Evolutionary conservation across 2,797 vertebrate species (phyloP), one percentile per base, ranked within the genome.

Genomic region (Linurgus olivaceus): DNA sequence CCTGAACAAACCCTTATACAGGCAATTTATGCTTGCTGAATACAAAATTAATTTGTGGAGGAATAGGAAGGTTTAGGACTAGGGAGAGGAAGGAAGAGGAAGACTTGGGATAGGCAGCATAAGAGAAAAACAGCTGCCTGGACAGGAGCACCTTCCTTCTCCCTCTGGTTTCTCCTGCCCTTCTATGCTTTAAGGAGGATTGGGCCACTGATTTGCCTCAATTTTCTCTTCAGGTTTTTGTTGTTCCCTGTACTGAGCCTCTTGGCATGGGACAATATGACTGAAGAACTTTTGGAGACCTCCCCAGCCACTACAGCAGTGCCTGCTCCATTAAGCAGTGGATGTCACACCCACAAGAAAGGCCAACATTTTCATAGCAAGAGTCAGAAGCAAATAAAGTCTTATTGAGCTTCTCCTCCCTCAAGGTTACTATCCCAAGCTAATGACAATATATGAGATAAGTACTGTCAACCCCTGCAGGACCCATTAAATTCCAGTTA

Each of bases 401-500:
- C 72, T 66, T 63, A 74, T 93, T 87, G 90, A 72, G 51, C 37
- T 90, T 78, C 42, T 94, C 81, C 51, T 90, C 79, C 86, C 83
- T 90, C 83, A 94, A 94, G 89, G 93, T 90, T 82, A 79, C 62
- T 37, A 4, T 48, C 52, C 80, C 65, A 67, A 70, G 19, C 10
- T 94, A 96, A 90, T 74, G 58, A 87, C 47, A 86, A 81, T 77
- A 51, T 57, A 88, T 24, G 58, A 88, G 45, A 67, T 26, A 15
- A 83, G 66, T 88, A 73, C 38, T 74, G 58, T 75, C 88, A 92
- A 18, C 35, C 33, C 84, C 76, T 35, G 19, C 70, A 88, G 68
- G 57, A 86, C 57, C 72, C 76, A 71, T 90, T 90, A 75, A 83
- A 77, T 71, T 86, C 68, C 65, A 90, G 48, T 91, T 94, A 89